Evolutionary conservation across 2,888 invertebrate species (phyloP), one percentile per base, ranked within the genome.

Genomic region (Disparrhopalites patrizii): DNA sequence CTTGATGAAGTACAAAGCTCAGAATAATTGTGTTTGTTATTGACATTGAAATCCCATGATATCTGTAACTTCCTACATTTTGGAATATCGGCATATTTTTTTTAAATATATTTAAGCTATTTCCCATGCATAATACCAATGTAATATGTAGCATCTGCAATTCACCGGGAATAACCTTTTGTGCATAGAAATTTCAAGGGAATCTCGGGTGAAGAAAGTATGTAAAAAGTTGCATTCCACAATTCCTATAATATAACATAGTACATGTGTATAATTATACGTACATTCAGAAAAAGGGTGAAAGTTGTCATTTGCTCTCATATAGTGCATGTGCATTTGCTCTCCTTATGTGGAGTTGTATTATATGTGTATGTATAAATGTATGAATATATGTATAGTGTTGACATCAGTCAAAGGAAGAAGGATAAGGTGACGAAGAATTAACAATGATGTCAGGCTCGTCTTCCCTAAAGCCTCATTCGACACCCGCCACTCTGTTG

Each of bases 401-500:
- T n/a, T n/a, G n/a, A n/a, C n/a, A n/a, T n/a, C n/a, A n/a, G n/a
- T 15, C 15, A 51, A 15, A 51, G 51, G 23, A 20, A n/a, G 47
- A 47, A 20, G 10, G 25, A 23, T 4, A 10, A 52, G 43, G 31
- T 25, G 23, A 61, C n/a, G n/a, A n/a, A n/a, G n/a, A n/a, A n/a
- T n/a, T n/a, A n/a, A n/a, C n/a, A n/a, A n/a, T n/a, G n/a, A n/a
- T n/a, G n/a, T n/a, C n/a, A n/a, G n/a, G n/a, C n/a, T n/a, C n/a
- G n/a, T n/a, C n/a, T n/a, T n/a, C n/a, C n/a, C 27, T 63, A 25
- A 63, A 78, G 13, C 78, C 79, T 0, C 79, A 79, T 69, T 79
- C 78, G 4, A 79, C 79, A 4, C 79, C 79, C 7, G 77, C 77
- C 2, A 79, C 79, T 4, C 75, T 79, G 36, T 62, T 76, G 30